Percentiles rank a stretch among this genome's conserved stretches.
Conservation (phyloP, 1,140 invertebrate genomes). For the Thalassaphorura encarpata region DNA sequence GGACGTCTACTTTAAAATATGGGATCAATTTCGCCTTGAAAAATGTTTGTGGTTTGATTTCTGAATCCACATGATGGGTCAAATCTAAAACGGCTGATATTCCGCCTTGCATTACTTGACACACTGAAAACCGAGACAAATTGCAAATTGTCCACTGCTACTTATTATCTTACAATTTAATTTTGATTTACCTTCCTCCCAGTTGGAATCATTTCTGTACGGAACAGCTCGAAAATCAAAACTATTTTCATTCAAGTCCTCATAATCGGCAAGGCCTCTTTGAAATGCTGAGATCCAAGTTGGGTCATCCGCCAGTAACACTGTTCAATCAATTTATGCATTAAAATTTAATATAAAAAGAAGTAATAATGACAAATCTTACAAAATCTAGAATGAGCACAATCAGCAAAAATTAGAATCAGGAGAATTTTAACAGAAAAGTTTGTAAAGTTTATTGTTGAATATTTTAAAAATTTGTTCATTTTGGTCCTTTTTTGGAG, state of each 20-base stretch:
- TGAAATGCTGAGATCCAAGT: slow-evolving; percentile 14
- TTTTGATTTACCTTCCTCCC: slow-evolving; percentile 15
- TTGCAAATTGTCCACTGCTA: slow-evolving; percentile 43
- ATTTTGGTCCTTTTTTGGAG: too few species aligned
- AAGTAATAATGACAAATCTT: too few species aligned
- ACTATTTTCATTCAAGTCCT: slow-evolving; percentile 1
- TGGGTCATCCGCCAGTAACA: slow-evolving; percentile 40
- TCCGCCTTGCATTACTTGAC: slow-evolving; percentile 23
- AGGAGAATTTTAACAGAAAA: too few species aligned
- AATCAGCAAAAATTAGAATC: too few species aligned
- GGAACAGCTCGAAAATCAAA: slow-evolving; percentile 5
- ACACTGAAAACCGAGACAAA: slow-evolving; percentile 24
- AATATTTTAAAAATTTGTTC: too few species aligned
- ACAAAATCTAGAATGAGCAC: too few species aligned
- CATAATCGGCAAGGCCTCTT: slow-evolving; percentile 13
- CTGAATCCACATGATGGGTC: slow-evolving; percentile 13
- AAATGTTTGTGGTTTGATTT: slow-evolving; percentile 18
- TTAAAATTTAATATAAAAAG: too few species aligned
- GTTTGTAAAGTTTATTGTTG: too few species aligned
- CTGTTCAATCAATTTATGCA: too few species aligned
- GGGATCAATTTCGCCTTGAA: slow-evolving; percentile 24
- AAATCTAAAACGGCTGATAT: slow-evolving; percentile 23
- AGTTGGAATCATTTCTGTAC: slow-evolving; percentile 22
- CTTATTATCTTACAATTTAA: not conserved
- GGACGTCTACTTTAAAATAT: slow-evolving; percentile 26